Percentiles rank a stretch among this genome's conserved stretches.
Evolutionary conservation across 2,113 vertebrate genomes (phyloP).

Genomic region (Neodon shergylaensis): DNA sequence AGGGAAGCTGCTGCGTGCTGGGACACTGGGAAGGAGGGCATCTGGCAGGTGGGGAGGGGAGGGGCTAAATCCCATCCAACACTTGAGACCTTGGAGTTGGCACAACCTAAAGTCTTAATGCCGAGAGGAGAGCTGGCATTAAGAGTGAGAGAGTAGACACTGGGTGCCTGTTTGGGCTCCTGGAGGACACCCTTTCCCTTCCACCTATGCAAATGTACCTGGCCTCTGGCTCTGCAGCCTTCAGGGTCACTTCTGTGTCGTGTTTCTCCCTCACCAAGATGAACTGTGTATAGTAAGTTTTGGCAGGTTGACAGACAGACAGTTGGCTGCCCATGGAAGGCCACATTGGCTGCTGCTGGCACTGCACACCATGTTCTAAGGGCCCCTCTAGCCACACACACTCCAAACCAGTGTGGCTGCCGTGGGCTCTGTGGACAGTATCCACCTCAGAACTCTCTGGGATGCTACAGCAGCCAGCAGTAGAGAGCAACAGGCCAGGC

Average conservation of each 20-base stretch:
- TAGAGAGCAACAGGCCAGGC: not conserved
- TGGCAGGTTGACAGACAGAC: slow-evolving; percentile 55
- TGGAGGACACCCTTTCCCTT: not conserved
- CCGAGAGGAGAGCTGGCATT: not conserved
- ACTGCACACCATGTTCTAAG: not conserved
- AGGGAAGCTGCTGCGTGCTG: not conserved
- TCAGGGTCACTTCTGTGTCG: not conserved
- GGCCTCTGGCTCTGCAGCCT: not conserved
- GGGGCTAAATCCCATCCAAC: not conserved
- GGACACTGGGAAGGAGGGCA: not conserved
- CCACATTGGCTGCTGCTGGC: not conserved
- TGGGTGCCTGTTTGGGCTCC: not conserved
- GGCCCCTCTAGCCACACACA: not conserved
- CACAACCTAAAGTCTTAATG: not conserved
- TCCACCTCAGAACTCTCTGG: not conserved
- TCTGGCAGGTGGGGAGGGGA: fast-evolving
- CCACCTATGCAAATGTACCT: not conserved
- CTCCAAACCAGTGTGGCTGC: not conserved
- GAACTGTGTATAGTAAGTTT: slow-evolving; percentile 45
- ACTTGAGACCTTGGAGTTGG: not conserved
- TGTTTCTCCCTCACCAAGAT: not conserved
- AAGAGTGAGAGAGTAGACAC: not conserved
- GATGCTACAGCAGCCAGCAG: not conserved
- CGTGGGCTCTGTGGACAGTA: not conserved
- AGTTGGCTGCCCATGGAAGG: slow-evolving; percentile 41